Conservation (phyloP, 2,113 vertebrate genomes). For the Pangasianodon gigas region DNA sequence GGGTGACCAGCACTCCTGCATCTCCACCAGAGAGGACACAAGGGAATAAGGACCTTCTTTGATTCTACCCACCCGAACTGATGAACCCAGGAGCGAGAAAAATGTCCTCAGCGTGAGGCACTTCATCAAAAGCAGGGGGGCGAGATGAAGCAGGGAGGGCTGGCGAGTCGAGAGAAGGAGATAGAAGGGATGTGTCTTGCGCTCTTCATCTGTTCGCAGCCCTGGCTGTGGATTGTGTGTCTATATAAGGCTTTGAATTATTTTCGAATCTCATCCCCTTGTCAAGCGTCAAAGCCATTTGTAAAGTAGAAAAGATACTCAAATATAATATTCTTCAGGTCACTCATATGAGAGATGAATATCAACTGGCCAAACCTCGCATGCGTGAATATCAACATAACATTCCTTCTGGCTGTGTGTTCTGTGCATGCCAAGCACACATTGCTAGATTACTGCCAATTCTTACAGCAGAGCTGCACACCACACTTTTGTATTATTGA, state of each 20-base stretch:
- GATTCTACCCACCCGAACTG: conserved; percentile 1
- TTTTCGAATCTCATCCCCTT: neutral
- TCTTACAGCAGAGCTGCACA: neutral
- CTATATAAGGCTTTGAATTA: conserved; percentile 32
- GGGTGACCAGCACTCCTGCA: conserved; percentile 3
- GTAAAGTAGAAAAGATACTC: neutral
- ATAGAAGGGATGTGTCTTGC: conserved; percentile 31
- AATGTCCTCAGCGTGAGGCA: neutral
- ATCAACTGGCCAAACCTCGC: neutral
- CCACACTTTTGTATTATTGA: neutral
- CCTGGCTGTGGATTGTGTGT: neutral
- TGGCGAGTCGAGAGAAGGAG: conserved; percentile 19
- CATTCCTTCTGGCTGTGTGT: neutral
- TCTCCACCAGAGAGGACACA: neutral
- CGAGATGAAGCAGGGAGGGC: conserved; percentile 7
- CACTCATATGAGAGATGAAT: neutral
- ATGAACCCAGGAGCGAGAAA: conserved; percentile 20
- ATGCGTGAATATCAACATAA: neutral
- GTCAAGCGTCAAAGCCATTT: neutral
- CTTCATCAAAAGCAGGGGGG: conserved; percentile 28
- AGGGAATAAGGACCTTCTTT: conserved; percentile 8
- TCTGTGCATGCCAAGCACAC: neutral
- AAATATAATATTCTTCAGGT: neutral
- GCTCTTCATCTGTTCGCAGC: conserved; percentile 18
- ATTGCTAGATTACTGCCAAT: neutral